Base-by-base conservation (phyloP, 2,888 invertebrate genomes). In the Ephialtes manifestator region DNA sequence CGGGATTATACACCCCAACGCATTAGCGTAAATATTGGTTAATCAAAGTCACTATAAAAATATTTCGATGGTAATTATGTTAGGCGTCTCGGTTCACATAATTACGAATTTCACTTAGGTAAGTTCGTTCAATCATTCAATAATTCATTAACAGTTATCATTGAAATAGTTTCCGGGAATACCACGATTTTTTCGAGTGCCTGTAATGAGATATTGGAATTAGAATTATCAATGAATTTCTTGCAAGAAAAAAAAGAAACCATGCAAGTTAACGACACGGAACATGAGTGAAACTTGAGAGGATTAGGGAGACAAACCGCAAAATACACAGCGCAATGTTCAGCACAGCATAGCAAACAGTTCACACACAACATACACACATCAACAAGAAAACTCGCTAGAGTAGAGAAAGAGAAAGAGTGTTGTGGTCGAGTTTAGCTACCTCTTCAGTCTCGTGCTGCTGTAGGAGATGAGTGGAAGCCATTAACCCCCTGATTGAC, bases 401-500 rank as follows among this genome's bases (percentile, higher is more conserved):
- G 58, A 35, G 28, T 48, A 68, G 31, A 75, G 18, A 51, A 46
- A 58, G 58, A 67, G n/a, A 68, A 10, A 78, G 18, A 58, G 84
- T 81, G 55, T 82, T 79, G 83, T 53, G 83, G 83, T 83, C 76
- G 83, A 80, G 81, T 82, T 85, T 85, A 85, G 81, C 78, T 93
- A 93, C 93, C 93, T 93, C 93, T 71, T 92, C 93, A 86, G 85
- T 79, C 88, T 93, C 93, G 89, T 90, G 89, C 87, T 89, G 87
- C 86, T 93, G 92, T 39, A 93, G 90, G 78, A 93, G 90, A 91
- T 92, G 91, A 87, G 92, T 93, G 74, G 93, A 93, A 83, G 93
- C 93, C 90, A 93, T 93, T 89, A 93, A 90, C 86, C 93, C 93
- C 77, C 93, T 92, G 88, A 93, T 92, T 87, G 93, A 93, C 87